A percentile compares a stretch with the other conserved stretches of the same genome.
These are phyloP conservation scores for Bungarus multicinctus DNA, from an alignment of 2,113 vertebrate genomes.

Conservation along the genomic window DNA sequence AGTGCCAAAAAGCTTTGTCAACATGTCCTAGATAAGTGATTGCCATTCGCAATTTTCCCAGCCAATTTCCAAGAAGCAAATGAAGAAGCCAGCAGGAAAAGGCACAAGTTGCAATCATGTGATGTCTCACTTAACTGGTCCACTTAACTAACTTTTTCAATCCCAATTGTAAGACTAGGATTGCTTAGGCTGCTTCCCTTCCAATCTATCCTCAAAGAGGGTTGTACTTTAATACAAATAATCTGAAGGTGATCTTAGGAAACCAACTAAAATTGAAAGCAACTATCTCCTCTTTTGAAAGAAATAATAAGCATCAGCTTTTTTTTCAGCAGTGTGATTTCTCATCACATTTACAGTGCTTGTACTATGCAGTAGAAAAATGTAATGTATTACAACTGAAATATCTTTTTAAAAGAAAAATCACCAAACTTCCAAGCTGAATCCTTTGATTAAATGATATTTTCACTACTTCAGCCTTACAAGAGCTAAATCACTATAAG, in stretches of 20 bases:
- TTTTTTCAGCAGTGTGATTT: not conserved
- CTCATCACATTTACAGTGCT: not conserved
- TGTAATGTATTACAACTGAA: not conserved
- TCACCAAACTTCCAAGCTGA: not conserved
- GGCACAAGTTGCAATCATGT: no score
- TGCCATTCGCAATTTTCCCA: no score
- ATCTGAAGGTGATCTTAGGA: not conserved
- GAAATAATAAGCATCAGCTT: not conserved
- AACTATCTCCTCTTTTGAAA: not conserved
- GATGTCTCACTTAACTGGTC: no score
- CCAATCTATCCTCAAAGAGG: not conserved
- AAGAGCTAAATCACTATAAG: not conserved
- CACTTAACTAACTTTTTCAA: no score
- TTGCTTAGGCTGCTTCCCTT: not conserved
- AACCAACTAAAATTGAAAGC: not conserved
- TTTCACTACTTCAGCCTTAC: not conserved
- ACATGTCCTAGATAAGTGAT: no score
- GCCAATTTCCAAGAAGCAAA: no score
- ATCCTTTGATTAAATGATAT: not conserved
- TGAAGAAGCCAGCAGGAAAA: no score
- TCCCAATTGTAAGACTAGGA: no score
- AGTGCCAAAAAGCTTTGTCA: no score
- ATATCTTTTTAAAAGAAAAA: not conserved
- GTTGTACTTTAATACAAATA: not conserved
- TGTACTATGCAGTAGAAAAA: not conserved